Evolutionary conservation across 2,888 invertebrate genomes (phyloP).

Genomic region (Globia sparganii): DNA sequence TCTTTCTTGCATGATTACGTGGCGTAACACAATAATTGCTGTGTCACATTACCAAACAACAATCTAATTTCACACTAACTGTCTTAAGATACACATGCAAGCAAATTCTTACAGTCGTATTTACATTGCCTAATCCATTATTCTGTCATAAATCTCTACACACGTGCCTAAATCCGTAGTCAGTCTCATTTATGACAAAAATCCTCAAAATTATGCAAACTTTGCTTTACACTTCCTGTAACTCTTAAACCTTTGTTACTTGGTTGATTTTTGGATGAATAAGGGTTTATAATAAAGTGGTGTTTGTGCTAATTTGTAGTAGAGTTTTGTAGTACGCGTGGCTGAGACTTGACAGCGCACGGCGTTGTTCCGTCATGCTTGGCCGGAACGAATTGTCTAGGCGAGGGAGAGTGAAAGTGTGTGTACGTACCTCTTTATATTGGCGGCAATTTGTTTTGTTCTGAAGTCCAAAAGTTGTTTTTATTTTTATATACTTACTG

Average conservation of each 20-base stretch:
- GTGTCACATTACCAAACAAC: conserved; percentile 11
- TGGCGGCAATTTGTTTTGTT: conserved; percentile 30
- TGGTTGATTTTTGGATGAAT: conserved; percentile 58
- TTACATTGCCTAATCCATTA: conserved; percentile 68
- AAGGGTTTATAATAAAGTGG: conserved; percentile 37
- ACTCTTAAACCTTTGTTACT: conserved; percentile 31
- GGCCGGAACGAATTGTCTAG: conserved; percentile 87
- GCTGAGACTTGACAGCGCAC: conserved; percentile 83
- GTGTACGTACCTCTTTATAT: conserved; percentile 32
- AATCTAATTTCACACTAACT: conserved; percentile 21
- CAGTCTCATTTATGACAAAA: conserved; percentile 65
- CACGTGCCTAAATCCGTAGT: conserved; percentile 77
- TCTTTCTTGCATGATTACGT: conserved; percentile 3
- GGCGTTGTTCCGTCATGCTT: conserved; percentile 85
- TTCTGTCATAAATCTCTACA: conserved; percentile 78
- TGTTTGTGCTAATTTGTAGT: conserved; percentile 74
- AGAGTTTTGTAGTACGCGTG: conserved; percentile 81
- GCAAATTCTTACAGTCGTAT: conserved; percentile 52
- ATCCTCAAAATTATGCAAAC: conserved; percentile 62
- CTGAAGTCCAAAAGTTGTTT: conserved; percentile 14
- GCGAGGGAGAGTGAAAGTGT: conserved; percentile 75
- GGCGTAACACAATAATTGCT: not conserved
- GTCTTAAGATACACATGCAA: conserved; percentile 28
- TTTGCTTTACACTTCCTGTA: conserved; percentile 20
- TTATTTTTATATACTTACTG: not conserved